Evolutionary conservation across 1,140 invertebrate genomes (phyloP), one percentile per base, ranked within the genome.

Genomic region (Drosophila nannoptera): DNA sequence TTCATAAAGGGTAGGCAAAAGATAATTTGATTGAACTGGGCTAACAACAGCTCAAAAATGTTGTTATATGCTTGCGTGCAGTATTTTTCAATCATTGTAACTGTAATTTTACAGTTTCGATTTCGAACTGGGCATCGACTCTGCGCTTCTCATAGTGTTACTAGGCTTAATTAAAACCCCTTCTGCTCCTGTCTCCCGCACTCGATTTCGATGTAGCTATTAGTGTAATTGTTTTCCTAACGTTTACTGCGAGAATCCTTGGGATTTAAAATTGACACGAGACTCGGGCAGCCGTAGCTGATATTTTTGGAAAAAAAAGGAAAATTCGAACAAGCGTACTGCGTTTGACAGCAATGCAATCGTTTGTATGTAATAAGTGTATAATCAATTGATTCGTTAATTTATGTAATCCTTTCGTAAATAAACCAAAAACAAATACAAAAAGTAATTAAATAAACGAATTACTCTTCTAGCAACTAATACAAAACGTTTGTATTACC

Each of bases 361-460:
- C 49, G 2, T 22, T 40, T 66, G 53, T 49, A 12, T 43, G 9
- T 48, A 1, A 36, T 35, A 32, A 66, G 31, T 36, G 48, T 35
- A 31, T 52, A 43, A 62, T 65, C 63, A 84, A 84, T 86, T 86
- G 77, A 86, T 84, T 86, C 75, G 71, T 84, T 86, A 84, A 84
- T 84, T 84, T 80, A 86, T 86, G 60, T 77, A 61, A 42, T 63
- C 76, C 67, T 38, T 64, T 42, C 71, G 75, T 65, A 69, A 78
- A 75, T 77, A 77, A 78, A 81, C 50, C 80, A 78, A 81, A 83
- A 78, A 71, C 65, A 12, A 69, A 76, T 62, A 80, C 67, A 76
- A 78, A 82, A 80, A 76, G 70, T 84, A 84, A 86, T 84, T 86
- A 86, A 80, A 83, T 80, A 80, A 81, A 77, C 81, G 75, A 80